Conservation (phyloP, 2,888 invertebrate genomes). For the Lysandra bellargus region DNA sequence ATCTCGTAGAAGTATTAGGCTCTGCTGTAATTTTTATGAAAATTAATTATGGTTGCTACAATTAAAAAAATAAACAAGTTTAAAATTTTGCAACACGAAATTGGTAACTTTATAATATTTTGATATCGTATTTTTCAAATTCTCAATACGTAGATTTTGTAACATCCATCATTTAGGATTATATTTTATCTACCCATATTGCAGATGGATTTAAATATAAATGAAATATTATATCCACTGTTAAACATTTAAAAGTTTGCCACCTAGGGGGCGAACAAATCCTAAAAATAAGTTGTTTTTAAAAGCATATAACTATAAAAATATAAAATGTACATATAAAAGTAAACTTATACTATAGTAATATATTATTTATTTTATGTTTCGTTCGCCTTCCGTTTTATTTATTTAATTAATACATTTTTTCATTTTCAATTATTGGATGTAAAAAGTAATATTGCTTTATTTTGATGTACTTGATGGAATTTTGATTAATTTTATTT, state of each 20-base stretch:
- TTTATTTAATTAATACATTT: neutral
- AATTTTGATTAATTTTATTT: constrained; percentile 33
- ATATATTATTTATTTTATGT: neutral
- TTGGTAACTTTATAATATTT: neutral
- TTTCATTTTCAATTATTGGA: neutral
- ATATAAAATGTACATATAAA: no score
- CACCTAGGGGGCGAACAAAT: no score
- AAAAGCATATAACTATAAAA: no score
- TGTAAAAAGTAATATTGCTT: neutral
- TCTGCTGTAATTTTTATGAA: neutral
- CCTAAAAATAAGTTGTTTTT: no score
- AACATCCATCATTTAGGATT: neutral
- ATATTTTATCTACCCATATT: neutral
- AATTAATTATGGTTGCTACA: neutral
- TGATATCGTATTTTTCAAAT: neutral
- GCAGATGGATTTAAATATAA: neutral
- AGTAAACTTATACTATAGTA: no score
- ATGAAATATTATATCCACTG: no score
- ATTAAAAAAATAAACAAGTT: neutral
- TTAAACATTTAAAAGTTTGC: no score
- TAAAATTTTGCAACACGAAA: neutral
- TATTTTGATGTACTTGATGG: neutral
- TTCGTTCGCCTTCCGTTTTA: neutral
- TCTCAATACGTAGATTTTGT: neutral
- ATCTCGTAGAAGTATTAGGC: neutral